Percentiles rank a stretch among this genome's conserved stretches.
Evolutionary conservation across 1,140 invertebrate genomes (phyloP).

Genomic region (Arion vulgaris): DNA sequence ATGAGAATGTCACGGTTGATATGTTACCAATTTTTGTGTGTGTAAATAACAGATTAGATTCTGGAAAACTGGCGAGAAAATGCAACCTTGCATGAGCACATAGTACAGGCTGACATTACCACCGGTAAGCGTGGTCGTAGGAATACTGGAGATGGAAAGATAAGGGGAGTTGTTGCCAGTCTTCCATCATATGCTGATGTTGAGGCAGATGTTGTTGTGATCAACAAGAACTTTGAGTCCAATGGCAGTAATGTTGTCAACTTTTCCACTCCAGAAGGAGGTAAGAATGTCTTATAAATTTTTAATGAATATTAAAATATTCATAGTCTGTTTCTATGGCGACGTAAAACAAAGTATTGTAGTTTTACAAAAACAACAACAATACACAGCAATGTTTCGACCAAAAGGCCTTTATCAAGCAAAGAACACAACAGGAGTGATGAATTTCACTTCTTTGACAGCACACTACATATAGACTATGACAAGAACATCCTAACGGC

Average conservation of each 20-base stretch:
- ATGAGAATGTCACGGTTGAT: neutral
- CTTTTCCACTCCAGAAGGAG: slow-evolving; percentile 92
- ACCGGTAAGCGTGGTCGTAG: slow-evolving; percentile 13
- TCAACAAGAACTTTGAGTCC: slow-evolving; percentile 91
- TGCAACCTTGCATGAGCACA: slow-evolving; percentile 81
- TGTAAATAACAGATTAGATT: slow-evolving; percentile 81
- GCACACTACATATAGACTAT: too few species aligned
- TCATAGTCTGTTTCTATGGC: too few species aligned
- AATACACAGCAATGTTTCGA: too few species aligned
- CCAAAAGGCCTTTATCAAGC: too few species aligned
- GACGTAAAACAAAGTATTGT: too few species aligned
- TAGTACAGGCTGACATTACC: slow-evolving; percentile 36
- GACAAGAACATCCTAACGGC: too few species aligned
- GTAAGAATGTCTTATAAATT: slow-evolving; percentile 65
- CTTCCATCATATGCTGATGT: slow-evolving; percentile 84
- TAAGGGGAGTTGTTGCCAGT: slow-evolving; percentile 44
- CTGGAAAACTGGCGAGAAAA: slow-evolving; percentile 86
- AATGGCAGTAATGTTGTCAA: slow-evolving; percentile 87
- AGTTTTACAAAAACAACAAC: too few species aligned
- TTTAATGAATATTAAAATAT: too few species aligned
- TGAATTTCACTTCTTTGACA: too few species aligned
- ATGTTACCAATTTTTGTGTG: neutral
- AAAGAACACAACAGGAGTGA: too few species aligned
- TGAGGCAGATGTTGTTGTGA: slow-evolving; percentile 89
- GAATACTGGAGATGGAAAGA: slow-evolving; percentile 36